Evolutionary conservation across 2,888 invertebrate species (phyloP).

Genomic region (Conops quadrifasciatus): DNA sequence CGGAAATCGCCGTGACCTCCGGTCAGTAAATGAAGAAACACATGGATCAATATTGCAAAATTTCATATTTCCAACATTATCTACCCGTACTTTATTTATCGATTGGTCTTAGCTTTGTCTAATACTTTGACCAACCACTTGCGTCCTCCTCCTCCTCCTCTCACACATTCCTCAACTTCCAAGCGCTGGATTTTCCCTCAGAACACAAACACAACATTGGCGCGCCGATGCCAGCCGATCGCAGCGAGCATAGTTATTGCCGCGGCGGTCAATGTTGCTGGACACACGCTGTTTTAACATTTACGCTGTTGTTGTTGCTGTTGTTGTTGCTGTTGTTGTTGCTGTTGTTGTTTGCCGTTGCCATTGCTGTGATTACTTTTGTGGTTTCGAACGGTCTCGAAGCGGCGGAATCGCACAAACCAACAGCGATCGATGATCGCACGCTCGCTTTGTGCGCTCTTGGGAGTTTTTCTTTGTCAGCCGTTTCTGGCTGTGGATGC

Average conservation of each 20-base stretch:
- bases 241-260: neutral
- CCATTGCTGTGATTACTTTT: slow-evolving; percentile 15
- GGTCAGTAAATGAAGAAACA: too few relatives aligned
- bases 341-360: slow-evolving; percentile 9
- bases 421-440: neutral
- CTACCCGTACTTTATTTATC: too few relatives aligned
- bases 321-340: neutral
- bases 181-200: neutral
- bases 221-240: neutral
- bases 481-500: too few relatives aligned
- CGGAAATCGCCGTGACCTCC: too few relatives aligned
- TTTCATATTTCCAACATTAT: too few relatives aligned
- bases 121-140: neutral
- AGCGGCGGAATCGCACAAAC: slow-evolving; percentile 15
- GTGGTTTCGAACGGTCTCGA: neutral
- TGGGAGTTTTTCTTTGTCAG: neutral
- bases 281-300: slow-evolving; percentile 28
- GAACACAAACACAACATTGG: too few relatives aligned
- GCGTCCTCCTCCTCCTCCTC: neutral
- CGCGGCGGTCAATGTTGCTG: slow-evolving; percentile 25
- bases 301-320: slow-evolving; percentile 17
- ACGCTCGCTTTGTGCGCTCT: neutral
- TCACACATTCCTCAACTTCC: neutral
- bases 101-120: too few relatives aligned
- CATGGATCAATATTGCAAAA: too few relatives aligned